Evolutionary conservation across 2,113 vertebrate genomes (phyloP).

Genomic region (Pavo muticus): DNA sequence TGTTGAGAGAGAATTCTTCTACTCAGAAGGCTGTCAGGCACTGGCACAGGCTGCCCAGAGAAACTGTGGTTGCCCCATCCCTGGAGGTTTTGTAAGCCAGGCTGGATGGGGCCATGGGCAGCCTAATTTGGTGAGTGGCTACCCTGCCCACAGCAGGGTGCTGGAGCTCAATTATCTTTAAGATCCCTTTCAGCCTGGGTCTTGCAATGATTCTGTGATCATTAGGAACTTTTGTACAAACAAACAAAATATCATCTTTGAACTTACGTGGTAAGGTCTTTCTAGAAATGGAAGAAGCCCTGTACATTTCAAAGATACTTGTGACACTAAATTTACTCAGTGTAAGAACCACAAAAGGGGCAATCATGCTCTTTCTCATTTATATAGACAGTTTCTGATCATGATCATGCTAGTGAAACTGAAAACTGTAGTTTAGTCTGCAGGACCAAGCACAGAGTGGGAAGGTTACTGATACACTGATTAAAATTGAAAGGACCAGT

Average conservation of each 20-base stretch:
- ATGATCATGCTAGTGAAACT: background rate
- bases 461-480: background rate
- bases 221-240: background rate
- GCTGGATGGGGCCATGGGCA: too few species aligned
- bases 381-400: accelerated
- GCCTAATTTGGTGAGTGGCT: too few species aligned
- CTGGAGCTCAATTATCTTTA: too few species aligned
- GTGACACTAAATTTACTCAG: background rate
- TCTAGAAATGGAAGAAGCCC: background rate
- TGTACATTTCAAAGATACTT: background rate
- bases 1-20: too few species aligned
- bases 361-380: background rate
- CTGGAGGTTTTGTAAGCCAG: too few species aligned
- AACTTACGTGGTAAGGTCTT: background rate
- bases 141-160: too few species aligned
- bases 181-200: too few species aligned
- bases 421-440: background rate
- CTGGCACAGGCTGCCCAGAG: too few species aligned
- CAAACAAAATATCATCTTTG: accelerated
- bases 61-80: too few species aligned
- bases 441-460: background rate
- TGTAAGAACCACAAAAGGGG: background rate
- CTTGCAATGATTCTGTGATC: background rate
- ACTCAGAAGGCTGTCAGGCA: too few species aligned
- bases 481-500: background rate